phyloP scores from a whole-genome alignment of 2,888 invertebrate species.

The Trichacis sp. region DNA sequence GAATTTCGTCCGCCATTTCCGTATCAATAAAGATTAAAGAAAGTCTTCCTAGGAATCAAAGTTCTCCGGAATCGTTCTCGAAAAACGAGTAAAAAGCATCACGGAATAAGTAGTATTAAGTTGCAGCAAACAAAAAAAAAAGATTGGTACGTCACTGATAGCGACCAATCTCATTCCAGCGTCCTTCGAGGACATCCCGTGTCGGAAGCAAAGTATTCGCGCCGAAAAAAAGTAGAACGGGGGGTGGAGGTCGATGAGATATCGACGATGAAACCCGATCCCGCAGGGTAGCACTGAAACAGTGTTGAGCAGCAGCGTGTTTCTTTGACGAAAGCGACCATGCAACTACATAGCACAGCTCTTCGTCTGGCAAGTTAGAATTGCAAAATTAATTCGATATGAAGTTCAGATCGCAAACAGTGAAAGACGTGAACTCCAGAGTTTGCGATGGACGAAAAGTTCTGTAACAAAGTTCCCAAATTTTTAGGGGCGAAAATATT shows the following conservation, averaged over 20 bases:
- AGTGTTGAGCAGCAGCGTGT: conserved; percentile 24
- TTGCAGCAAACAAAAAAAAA: neutral
- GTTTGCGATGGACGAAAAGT: conserved; percentile 4
- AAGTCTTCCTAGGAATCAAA: too few relatives aligned
- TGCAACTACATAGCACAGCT: conserved; percentile 14
- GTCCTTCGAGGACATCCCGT: conserved; percentile 46
- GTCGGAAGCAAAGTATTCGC: conserved; percentile 42
- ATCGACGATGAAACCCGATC: conserved; percentile 29
- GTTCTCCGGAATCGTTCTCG: too few relatives aligned
- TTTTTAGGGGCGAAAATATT: neutral
- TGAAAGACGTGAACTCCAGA: conserved; percentile 8
- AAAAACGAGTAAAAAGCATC: neutral
- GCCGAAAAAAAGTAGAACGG: conserved; percentile 32
- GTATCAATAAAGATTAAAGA: too few relatives aligned
- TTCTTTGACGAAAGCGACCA: conserved; percentile 19
- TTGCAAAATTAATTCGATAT: conserved; percentile 58
- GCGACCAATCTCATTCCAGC: conserved; percentile 54
- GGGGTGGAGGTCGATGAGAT: conserved; percentile 23
- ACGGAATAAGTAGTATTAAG: neutral
- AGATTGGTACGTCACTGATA: conserved; percentile 44
- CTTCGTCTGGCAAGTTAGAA: conserved; percentile 47
- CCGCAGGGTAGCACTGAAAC: conserved; percentile 13
- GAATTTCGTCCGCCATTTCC: too few relatives aligned
- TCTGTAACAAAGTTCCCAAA: neutral
- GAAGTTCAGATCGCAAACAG: conserved; percentile 45